These are phyloP conservation scores for Tokudaia muenninki DNA, from an alignment of 2,797 vertebrate species.

Conservation along the genomic window DNA sequence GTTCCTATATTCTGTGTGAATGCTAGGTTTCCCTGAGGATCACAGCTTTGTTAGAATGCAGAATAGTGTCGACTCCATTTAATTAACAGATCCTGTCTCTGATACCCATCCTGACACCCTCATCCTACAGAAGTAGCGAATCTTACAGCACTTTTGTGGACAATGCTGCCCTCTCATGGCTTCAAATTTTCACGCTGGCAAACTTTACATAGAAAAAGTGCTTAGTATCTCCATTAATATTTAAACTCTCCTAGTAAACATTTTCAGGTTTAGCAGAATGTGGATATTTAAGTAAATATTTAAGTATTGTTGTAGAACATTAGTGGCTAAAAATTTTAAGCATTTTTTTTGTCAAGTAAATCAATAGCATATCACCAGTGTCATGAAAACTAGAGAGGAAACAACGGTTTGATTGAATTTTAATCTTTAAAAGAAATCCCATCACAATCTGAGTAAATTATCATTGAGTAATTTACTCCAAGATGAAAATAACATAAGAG, in stretches of 20 bases:
- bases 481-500: not conserved
- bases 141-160: not conserved
- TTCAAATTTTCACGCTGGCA: not conserved
- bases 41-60: not conserved
- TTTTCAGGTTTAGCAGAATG: conserved; percentile 11
- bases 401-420: not conserved
- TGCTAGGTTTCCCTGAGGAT: not conserved
- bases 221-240: not conserved
- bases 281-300: conserved; percentile 1
- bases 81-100: not conserved
- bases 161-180: conserved; percentile 78
- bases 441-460: not conserved
- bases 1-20: not conserved
- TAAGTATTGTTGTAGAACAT: not conserved
- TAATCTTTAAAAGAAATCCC: not conserved
- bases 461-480: not conserved
- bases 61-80: not conserved
- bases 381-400: not conserved
- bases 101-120: not conserved
- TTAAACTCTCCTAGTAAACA: not conserved
- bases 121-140: fast-evolving
- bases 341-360: not conserved
- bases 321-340: conserved; percentile 7
- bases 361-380: not conserved
- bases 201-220: not conserved